A percentile compares a stretch with the other conserved stretches of the same genome.
Conservation (phyloP, 1,140 invertebrate genomes). For the Pteromalus puparum region DNA sequence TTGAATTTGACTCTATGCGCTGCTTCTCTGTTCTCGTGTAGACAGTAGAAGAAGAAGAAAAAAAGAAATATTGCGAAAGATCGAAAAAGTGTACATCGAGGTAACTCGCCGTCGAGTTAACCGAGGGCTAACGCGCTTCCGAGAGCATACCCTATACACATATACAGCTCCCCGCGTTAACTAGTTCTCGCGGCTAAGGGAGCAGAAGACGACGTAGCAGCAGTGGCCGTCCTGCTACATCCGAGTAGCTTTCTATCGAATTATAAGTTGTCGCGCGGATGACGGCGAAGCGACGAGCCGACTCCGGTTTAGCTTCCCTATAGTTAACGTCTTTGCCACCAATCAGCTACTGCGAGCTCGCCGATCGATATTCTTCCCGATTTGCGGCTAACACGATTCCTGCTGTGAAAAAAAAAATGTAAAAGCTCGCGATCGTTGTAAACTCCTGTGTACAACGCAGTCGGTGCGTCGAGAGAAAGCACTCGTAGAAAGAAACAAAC, state of each 20-base stretch:
- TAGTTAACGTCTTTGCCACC: constrained; percentile 59
- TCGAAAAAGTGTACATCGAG: background rate
- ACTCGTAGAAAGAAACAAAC: constrained; percentile 36
- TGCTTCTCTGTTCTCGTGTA: background rate
- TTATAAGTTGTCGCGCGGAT: constrained; percentile 71
- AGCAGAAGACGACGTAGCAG: background rate
- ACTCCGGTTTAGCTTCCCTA: constrained; percentile 63
- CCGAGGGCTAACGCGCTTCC: background rate
- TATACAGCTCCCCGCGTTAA: background rate
- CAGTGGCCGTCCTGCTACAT: background rate
- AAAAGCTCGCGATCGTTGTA: too few relatives aligned
- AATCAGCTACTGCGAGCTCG: constrained; percentile 27
- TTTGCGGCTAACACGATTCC: too few relatives aligned
- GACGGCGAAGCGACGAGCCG: constrained; percentile 59
- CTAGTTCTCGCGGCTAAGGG: constrained; percentile 34
- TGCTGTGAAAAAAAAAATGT: too few relatives aligned
- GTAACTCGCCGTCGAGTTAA: background rate
- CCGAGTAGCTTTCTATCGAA: constrained; percentile 66
- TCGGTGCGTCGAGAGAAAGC: too few relatives aligned
- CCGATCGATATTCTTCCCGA: too few relatives aligned
- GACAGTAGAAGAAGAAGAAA: too few relatives aligned
- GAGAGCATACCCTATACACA: background rate
- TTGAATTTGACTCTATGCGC: too few relatives aligned
- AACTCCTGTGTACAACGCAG: too few relatives aligned
- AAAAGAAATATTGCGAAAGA: background rate